Base-by-base conservation (phyloP, 2,888 invertebrate genomes). In the Scrobipalpa atriplicella region DNA sequence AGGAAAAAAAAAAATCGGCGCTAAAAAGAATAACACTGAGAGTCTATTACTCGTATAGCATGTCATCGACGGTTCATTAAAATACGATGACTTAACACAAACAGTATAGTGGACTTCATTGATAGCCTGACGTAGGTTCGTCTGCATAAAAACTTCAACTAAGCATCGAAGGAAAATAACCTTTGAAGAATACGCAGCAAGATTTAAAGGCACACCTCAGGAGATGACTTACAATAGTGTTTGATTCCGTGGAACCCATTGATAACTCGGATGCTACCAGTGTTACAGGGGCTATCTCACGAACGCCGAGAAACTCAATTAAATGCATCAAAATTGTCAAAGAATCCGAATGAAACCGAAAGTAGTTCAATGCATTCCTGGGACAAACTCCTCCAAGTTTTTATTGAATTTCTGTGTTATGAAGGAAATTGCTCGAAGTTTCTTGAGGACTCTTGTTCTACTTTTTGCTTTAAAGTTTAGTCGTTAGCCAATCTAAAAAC, bases 51-150 rank as follows among this genome's bases (percentile, higher is more conserved):
- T 85, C 84, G 88, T 91, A 88, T 86, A 85, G 91, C 92, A 89
- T 91, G 92, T 92, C 92, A 92, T 92, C 92, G 90, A 85, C 82
- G 87, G 86, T 92, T 92, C 92, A 92, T 92, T 92, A 92, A 92
- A 92, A 92, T 86, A 78, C 90, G 90, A 92, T 92, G 92, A 92
- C 92, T 92, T 84, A 84, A 90, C 92, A 92, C 83, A 90, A 92
- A 90, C 84, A 88, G 80, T 79, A 87, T 86, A 89, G 87, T 90
- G 89, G 89, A 90, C 91, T 92, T 92, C 92, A 92, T 92, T 92
- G 92, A 92, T 91, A 90, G 90, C 86, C 89, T 85, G 86, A 90
- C 90, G 89, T 90, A 87, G 87, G 86, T 87, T 85, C 75, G 79
- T 70, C 75, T 78, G 70, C 78, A 16, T 38, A 91, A 90, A 91